These are phyloP conservation scores for Dendrocopos noguchii DNA, from an alignment of 2,113 vertebrate genomes.

Conservation along the genomic window DNA sequence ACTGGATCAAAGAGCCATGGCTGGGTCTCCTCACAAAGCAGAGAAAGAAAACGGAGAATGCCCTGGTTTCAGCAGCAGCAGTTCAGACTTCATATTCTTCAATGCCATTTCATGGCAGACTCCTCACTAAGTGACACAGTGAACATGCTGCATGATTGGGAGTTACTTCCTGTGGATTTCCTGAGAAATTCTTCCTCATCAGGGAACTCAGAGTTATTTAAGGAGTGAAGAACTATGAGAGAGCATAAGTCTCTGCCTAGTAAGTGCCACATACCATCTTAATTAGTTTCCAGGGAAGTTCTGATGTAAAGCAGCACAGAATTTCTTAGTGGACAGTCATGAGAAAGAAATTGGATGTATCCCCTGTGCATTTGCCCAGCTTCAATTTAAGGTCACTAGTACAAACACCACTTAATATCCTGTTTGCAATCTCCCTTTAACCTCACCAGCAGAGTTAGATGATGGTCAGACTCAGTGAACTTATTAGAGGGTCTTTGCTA, in stretches of 20 bases:
- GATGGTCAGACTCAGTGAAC: too few species aligned
- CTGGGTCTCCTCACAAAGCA: neutral
- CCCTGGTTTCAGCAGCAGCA: neutral
- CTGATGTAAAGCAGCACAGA: neutral
- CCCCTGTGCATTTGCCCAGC: neutral
- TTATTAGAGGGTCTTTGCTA: too few species aligned
- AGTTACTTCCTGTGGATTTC: neutral
- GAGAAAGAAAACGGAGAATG: neutral
- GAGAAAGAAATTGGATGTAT: neutral
- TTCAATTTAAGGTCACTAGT: neutral
- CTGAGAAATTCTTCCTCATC: neutral
- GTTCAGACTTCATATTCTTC: neutral
- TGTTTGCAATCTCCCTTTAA: neutral
- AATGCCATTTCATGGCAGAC: neutral
- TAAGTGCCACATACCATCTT: neutral
- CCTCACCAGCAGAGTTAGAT: neutral
- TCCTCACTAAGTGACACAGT: neutral
- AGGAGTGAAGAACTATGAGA: neutral
- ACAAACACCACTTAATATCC: neutral
- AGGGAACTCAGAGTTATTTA: neutral
- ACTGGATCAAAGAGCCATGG: neutral
- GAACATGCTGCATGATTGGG: neutral
- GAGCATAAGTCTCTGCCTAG: neutral
- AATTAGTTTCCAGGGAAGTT: neutral
- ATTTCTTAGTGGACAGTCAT: neutral